Percentiles rank a stretch among this genome's conserved stretches.
Evolutionary conservation across 2,797 vertebrate genomes (phyloP).

Genomic region (Malacoctenus gilli): DNA sequence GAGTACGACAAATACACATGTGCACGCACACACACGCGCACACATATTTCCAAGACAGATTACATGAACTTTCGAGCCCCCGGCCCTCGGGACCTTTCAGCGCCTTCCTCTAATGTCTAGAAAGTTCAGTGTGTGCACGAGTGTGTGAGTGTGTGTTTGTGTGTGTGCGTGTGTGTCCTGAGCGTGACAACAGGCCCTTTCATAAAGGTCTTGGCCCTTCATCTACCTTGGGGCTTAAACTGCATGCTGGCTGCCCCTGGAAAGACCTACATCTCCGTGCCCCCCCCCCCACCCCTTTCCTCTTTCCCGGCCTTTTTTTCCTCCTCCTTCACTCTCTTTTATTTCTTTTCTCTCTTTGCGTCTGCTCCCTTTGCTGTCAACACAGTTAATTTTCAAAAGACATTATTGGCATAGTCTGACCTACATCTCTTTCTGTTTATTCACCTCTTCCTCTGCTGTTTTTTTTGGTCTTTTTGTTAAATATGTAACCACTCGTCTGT

Average conservation of each 20-base stretch:
- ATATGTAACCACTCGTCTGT: background rate
- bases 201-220: conserved; percentile 72
- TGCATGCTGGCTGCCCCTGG: conserved; percentile 81
- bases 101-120: conserved; percentile 60
- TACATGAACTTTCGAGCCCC: conserved; percentile 69
- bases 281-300: conserved; percentile 10
- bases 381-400: conserved; percentile 44
- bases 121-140: conserved; percentile 37
- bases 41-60: conserved; percentile 53
- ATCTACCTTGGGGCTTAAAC: conserved; percentile 63
- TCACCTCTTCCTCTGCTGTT: conserved; percentile 17
- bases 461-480: conserved; percentile 13
- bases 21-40: conserved; percentile 9
- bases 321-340: conserved; percentile 14
- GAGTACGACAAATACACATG: conserved; percentile 33
- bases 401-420: conserved; percentile 21
- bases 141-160: conserved; percentile 9
- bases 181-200: conserved; percentile 72
- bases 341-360: conserved; percentile 4
- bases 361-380: conserved; percentile 39
- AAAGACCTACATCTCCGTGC: conserved; percentile 64
- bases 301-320: conserved; percentile 14
- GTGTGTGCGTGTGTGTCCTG: conserved; percentile 21
- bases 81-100: conserved; percentile 66
- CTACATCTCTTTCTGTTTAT: conserved; percentile 13